phyloP scores from a whole-genome alignment of 2,888 invertebrate species.

The Furcula furcula region DNA sequence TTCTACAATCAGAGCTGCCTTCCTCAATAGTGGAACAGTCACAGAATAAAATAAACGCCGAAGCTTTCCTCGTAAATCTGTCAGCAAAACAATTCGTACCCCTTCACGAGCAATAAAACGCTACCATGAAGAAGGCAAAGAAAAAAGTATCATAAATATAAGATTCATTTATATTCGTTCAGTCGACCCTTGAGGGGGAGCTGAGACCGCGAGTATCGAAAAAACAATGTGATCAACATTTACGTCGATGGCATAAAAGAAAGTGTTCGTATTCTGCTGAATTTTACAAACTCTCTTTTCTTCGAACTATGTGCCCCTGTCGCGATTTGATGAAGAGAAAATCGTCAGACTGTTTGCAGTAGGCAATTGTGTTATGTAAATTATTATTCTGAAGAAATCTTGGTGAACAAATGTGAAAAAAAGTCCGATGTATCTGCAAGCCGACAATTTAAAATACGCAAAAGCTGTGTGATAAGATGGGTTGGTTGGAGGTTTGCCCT shows the following conservation, averaged over 20 bases:
- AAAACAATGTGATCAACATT: constrained; percentile 48
- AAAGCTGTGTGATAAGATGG: too few relatives aligned
- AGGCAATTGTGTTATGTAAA: background rate
- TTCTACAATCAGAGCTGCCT: constrained; percentile 46
- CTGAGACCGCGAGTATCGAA: constrained; percentile 52
- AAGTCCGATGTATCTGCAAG: background rate
- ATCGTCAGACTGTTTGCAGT: background rate
- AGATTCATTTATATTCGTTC: constrained; percentile 81
- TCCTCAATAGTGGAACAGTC: constrained; percentile 57
- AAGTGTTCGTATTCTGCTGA: constrained; percentile 19
- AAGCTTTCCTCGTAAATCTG: constrained; percentile 80
- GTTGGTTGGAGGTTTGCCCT: too few relatives aligned
- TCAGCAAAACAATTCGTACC: constrained; percentile 80
- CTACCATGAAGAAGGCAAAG: constrained; percentile 71
- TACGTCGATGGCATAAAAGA: constrained; percentile 29
- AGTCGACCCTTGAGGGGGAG: constrained; percentile 62
- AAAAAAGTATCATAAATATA: constrained; percentile 80
- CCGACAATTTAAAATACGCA: too few relatives aligned
- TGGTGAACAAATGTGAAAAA: background rate
- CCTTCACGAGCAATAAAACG: constrained; percentile 81
- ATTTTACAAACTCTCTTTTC: constrained; percentile 15
- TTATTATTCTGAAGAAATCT: background rate
- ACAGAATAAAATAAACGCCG: constrained; percentile 75
- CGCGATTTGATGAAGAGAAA: background rate
- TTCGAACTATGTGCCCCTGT: constrained; percentile 2